Evolutionary conservation across 2,888 invertebrate genomes (phyloP).

Genomic region (Andrena bicolor): DNA sequence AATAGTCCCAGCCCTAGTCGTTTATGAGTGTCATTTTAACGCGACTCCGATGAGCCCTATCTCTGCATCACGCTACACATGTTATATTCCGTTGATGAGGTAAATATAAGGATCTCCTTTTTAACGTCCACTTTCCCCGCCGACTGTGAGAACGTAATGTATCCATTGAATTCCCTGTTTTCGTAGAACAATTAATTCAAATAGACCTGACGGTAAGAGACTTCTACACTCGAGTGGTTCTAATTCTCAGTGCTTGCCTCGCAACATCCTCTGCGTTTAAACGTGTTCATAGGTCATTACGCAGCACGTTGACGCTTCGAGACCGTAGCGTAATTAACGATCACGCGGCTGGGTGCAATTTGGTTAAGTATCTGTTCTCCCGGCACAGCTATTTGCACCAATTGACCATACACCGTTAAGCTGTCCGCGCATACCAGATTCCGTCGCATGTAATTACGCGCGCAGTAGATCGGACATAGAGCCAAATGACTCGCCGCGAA

Average conservation of each 20-base stretch:
- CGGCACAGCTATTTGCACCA: slow-evolving; percentile 34
- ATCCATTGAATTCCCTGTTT: neutral
- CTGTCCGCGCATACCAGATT: slow-evolving; percentile 40
- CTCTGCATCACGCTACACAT: neutral
- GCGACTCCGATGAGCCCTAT: neutral
- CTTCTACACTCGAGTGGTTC: neutral
- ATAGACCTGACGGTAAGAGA: neutral
- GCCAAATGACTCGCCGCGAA: slow-evolving; percentile 34
- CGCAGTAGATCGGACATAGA: slow-evolving; percentile 33
- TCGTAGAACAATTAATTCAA: neutral
- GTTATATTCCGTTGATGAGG: neutral
- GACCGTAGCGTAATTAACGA: slow-evolving; percentile 17
- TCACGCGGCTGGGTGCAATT: slow-evolving; percentile 30
- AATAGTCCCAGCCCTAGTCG: too few relatives aligned
- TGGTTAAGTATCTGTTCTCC: slow-evolving; percentile 38
- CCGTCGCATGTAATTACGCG: slow-evolving; percentile 42
- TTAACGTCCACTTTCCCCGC: neutral
- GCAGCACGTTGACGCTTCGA: slow-evolving; percentile 5
- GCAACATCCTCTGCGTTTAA: neutral
- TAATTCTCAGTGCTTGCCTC: neutral
- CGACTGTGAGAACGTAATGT: neutral
- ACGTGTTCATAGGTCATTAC: slow-evolving; percentile 26
- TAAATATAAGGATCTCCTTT: neutral
- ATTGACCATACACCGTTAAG: slow-evolving; percentile 47
- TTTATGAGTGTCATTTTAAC: slow-evolving; percentile 13